Evolutionary conservation across 2,888 invertebrate species (phyloP).

Genomic region (Ophion ventricosus): DNA sequence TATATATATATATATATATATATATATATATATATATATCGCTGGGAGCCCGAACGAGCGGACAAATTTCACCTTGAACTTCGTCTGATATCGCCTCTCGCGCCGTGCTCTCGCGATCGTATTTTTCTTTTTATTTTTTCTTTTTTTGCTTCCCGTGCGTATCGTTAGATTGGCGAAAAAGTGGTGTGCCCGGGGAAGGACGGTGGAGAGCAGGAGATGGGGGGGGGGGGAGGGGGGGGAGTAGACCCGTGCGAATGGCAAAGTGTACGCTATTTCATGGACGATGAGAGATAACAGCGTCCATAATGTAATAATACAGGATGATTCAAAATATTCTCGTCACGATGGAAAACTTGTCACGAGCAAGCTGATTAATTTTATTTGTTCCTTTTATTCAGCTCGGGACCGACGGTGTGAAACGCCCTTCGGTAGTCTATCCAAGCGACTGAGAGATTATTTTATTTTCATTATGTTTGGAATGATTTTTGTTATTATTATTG

Average conservation of each 20-base stretch:
- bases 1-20: no score
- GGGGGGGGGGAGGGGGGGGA: not conserved
- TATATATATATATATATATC: constrained; percentile 18
- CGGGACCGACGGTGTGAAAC: no score
- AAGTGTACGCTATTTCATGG: not conserved
- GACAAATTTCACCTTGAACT: constrained; percentile 54
- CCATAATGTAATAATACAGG: not conserved
- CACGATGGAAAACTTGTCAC: not conserved
- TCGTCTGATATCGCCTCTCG: constrained; percentile 32
- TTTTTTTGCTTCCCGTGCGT: not conserved
- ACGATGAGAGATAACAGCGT: not conserved
- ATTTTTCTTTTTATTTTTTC: not conserved
- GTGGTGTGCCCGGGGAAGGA: no score
- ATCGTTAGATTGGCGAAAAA: not conserved
- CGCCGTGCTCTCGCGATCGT: not conserved
- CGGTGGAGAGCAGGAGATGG: no score
- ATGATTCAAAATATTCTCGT: not conserved
- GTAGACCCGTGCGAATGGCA: not conserved
- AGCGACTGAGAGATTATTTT: no score
- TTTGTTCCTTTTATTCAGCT: no score
- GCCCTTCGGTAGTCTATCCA: no score
- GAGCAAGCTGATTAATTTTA: no score
- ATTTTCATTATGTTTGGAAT: no score
- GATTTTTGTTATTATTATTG: no score
- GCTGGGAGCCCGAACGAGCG: constrained; percentile 52